Percentiles rank a stretch among this genome's conserved stretches.
These are phyloP conservation scores for Syrrhaptes paradoxus DNA, from an alignment of 2,113 vertebrate species.

Conservation along the genomic window DNA sequence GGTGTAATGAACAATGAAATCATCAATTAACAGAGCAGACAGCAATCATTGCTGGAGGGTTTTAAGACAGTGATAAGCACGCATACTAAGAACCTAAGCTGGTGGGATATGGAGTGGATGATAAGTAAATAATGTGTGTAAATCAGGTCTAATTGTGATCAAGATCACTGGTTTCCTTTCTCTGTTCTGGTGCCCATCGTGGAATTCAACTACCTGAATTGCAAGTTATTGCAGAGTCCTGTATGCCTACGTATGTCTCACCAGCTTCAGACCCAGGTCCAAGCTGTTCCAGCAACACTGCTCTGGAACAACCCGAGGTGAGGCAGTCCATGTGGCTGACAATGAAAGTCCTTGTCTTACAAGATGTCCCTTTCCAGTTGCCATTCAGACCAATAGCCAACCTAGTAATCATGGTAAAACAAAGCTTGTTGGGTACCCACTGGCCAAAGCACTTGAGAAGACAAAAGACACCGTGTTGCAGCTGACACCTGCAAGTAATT, in stretches of 20 bases:
- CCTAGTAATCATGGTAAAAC: neutral
- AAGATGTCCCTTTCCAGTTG: constrained; percentile 13
- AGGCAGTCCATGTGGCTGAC: neutral
- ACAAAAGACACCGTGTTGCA: constrained; percentile 13
- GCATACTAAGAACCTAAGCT: neutral
- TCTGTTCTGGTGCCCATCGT: neutral
- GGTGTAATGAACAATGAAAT: constrained; percentile 31
- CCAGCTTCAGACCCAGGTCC: neutral
- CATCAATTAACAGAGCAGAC: constrained; percentile 10
- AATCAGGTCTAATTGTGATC: neutral
- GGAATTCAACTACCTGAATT: neutral
- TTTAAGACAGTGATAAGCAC: neutral
- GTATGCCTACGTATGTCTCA: neutral
- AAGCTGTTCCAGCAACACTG: neutral
- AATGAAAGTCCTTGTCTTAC: constrained; percentile 1
- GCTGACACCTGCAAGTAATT: constrained; percentile 50
- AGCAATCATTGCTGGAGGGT: neutral
- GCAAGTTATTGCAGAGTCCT: neutral
- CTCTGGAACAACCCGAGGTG: neutral
- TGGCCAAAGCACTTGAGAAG: constrained; percentile 30
- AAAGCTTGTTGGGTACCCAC: constrained; percentile 7
- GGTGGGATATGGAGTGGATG: neutral
- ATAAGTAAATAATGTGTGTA: neutral
- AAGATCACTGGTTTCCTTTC: neutral
- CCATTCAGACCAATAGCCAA: constrained; percentile 32